Percentiles rank a stretch among this genome's conserved stretches.
These are phyloP conservation scores for Teleogryllus oceanicus DNA, from an alignment of 2,888 invertebrate genomes.

Conservation along the genomic window DNA sequence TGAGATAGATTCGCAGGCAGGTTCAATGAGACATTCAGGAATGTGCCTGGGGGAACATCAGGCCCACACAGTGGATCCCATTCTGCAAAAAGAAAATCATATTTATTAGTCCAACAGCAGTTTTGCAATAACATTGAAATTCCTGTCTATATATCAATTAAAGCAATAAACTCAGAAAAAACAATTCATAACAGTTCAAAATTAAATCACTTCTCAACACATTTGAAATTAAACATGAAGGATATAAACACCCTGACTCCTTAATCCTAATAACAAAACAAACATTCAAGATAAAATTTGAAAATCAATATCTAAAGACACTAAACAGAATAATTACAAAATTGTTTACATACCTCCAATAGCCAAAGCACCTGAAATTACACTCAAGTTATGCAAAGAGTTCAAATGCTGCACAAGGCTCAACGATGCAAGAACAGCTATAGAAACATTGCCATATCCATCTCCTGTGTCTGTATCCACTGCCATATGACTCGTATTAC, in stretches of 20 bases:
- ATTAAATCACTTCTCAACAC: too few relatives aligned
- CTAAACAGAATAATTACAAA: background rate
- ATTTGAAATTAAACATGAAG: too few relatives aligned
- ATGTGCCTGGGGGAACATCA: slow-evolving; percentile 20
- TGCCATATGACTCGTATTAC: slow-evolving; percentile 25
- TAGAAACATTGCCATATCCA: slow-evolving; percentile 33
- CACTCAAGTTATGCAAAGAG: slow-evolving; percentile 33
- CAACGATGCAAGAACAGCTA: slow-evolving; percentile 34
- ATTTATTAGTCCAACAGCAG: background rate
- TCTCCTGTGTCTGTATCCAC: slow-evolving; percentile 28
- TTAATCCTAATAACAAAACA: too few relatives aligned
- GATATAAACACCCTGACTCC: too few relatives aligned
- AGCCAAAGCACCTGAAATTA: slow-evolving; percentile 33
- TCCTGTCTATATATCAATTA: background rate
- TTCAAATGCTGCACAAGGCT: slow-evolving; percentile 33
- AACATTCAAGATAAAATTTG: too few relatives aligned
- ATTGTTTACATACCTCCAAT: slow-evolving; percentile 29
- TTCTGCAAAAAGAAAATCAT: slow-evolving; percentile 24
- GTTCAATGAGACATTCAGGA: slow-evolving; percentile 31
- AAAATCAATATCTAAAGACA: too few relatives aligned
- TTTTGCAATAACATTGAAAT: background rate
- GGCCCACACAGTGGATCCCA: slow-evolving; percentile 31
- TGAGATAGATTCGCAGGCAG: slow-evolving; percentile 31
- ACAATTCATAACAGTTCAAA: background rate
- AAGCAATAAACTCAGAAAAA: background rate